Base-by-base conservation (phyloP, 2,888 invertebrate species). In the Epinotia brunnichana region DNA sequence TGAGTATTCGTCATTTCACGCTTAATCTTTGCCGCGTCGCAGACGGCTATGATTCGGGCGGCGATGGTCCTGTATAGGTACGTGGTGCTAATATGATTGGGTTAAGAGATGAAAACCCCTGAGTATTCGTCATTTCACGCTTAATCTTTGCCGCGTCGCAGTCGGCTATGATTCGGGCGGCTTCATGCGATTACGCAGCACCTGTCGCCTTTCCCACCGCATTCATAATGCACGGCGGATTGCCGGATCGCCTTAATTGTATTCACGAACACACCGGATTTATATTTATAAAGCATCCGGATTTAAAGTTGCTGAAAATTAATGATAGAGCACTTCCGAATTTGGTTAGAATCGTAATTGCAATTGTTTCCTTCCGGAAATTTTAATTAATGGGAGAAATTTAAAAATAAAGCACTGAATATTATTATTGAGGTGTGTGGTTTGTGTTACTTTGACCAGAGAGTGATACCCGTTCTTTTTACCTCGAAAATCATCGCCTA, bases 141-240 rank as follows among this genome's bases (percentile, higher is more conserved):
- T 15, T 68, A 62, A 41, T 73, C 73, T 72, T 56, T 63, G 72
- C 15, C 2, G 21, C 51, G 53, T 41, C 61, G 48, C 56, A 54
- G 57, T 41, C 39, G 54, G 62, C 51, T 63, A 73, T 69, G 68
- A 73, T 73, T 73, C 68, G 73, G 68, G 62, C 56, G 69, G 72
- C 73, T 63, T 73, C 73, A 69, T 69, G 70, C 76, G 74, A 76
- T 74, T 74, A 76, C 76, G 62, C 57, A 68, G 72, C 75, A 76
- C 70, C 76, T 76, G 76, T 53, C 74, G 73, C 51, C 66, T 53
- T 70, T 76, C 76, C 73, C 76, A 74, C 57, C 64, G 74, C 67
- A 74, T 75, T 74, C 70, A 71, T 74, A 74, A 69, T 74, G 69
- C 74, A 54, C 44, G 56, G 60, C 71, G 75, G 75, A 75, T 75